phyloP scores from a whole-genome alignment of 2,113 vertebrate species.

The Romanogobio albipinnatus region DNA sequence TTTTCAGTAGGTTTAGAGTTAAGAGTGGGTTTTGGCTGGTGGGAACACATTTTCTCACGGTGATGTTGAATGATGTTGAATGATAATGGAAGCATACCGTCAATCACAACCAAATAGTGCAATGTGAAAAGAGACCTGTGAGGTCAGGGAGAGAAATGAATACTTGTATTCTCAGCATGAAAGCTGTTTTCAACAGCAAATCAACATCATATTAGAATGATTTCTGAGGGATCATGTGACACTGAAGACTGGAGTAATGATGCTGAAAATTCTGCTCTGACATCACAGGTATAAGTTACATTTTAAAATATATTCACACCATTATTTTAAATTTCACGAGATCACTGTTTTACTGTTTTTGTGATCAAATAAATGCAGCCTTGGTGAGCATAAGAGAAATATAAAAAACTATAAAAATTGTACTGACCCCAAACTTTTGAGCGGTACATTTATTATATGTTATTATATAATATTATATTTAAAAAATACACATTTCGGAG shows the following conservation, averaged over 20 bases:
- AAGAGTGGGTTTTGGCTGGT: neutral
- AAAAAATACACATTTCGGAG: neutral
- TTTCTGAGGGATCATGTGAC: too few relatives aligned
- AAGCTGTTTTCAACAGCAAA: too few relatives aligned
- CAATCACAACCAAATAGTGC: neutral
- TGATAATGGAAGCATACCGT: neutral
- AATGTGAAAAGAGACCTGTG: neutral
- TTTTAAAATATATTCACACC: too few relatives aligned
- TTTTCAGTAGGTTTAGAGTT: neutral
- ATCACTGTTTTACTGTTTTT: neutral
- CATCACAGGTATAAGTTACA: too few relatives aligned
- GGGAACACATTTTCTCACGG: neutral
- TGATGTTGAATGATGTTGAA: neutral
- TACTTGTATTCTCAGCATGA: too few relatives aligned
- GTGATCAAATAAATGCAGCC: neutral
- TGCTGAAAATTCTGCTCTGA: too few relatives aligned
- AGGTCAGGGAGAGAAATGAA: neutral
- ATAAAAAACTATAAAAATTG: too few relatives aligned
- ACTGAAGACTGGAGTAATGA: too few relatives aligned
- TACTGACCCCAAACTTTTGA: too few relatives aligned
- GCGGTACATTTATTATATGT: neutral
- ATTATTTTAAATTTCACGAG: too few relatives aligned
- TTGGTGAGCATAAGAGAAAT: neutral
- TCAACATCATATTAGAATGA: too few relatives aligned
- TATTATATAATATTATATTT: neutral